Evolutionary conservation across 2,113 vertebrate genomes (phyloP).

Genomic region (Neolamprologus brichardi): DNA sequence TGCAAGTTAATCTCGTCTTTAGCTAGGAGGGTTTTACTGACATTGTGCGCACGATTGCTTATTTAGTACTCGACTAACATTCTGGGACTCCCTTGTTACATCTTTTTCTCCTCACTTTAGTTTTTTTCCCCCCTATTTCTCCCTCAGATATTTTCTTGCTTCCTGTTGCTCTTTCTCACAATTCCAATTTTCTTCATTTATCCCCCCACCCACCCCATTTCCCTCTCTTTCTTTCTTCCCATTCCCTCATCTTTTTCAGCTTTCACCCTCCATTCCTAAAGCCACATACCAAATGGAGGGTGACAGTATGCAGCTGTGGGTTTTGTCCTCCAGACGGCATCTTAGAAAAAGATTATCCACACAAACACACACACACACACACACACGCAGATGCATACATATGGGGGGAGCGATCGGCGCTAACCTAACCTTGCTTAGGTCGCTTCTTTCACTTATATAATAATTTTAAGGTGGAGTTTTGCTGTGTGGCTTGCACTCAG

Average conservation of each 20-base stretch:
- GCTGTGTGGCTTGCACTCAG: not conserved
- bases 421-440: slow-evolving; percentile 33
- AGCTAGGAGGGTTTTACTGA: not conserved
- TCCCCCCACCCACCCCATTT: not conserved
- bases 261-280: not conserved
- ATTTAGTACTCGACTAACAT: not conserved
- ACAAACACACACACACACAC: not conserved
- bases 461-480: slow-evolving; percentile 21
- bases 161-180: not conserved
- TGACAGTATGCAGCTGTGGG: slow-evolving; percentile 55
- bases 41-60: not conserved
- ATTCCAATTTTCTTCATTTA: not conserved
- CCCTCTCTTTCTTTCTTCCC: not conserved
- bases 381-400: not conserved
- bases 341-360: slow-evolving; percentile 27
- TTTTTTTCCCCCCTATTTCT: not conserved
- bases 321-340: slow-evolving; percentile 47
- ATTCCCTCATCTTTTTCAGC: not conserved
- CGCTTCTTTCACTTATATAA: slow-evolving; percentile 38
- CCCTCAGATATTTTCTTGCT: not conserved
- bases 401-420: not conserved
- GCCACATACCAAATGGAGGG: slow-evolving; percentile 42
- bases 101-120: not conserved
- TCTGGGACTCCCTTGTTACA: not conserved
- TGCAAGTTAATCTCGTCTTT: slow-evolving; percentile 18